These are phyloP conservation scores for Pteropus alecto DNA, from an alignment of 2,113 vertebrate genomes.

Conservation along the genomic window DNA sequence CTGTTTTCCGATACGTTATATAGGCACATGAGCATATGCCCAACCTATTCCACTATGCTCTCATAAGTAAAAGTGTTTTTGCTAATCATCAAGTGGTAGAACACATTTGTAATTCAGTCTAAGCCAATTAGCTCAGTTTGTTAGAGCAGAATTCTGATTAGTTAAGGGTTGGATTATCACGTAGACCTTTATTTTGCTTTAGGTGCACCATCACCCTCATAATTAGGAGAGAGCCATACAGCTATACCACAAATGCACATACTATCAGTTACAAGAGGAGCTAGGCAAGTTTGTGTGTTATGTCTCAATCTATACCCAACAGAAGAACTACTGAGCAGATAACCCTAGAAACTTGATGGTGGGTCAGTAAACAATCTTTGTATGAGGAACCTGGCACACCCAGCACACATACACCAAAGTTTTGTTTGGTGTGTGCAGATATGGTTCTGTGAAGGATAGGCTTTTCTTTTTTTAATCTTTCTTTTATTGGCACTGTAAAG, in stretches of 20 bases:
- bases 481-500: neutral
- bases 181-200: neutral
- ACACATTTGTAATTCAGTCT: neutral
- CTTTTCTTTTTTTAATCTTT: neutral
- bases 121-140: neutral
- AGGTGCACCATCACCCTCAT: neutral
- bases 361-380: neutral
- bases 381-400: neutral
- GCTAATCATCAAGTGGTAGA: neutral
- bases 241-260: neutral
- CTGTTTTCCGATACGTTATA: neutral
- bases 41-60: neutral
- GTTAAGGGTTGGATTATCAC: neutral
- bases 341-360: neutral
- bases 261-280: neutral
- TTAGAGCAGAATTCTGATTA: neutral
- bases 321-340: constrained; percentile 35
- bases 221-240: neutral
- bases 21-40: neutral
- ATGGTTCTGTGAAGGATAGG: neutral
- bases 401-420: neutral
- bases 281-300: neutral
- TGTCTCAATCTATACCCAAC: neutral
- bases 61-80: neutral
- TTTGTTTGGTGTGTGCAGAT: constrained; percentile 13